These are phyloP conservation scores for Andrena flavipes DNA, from an alignment of 2,888 invertebrate species.

Conservation along the genomic window DNA sequence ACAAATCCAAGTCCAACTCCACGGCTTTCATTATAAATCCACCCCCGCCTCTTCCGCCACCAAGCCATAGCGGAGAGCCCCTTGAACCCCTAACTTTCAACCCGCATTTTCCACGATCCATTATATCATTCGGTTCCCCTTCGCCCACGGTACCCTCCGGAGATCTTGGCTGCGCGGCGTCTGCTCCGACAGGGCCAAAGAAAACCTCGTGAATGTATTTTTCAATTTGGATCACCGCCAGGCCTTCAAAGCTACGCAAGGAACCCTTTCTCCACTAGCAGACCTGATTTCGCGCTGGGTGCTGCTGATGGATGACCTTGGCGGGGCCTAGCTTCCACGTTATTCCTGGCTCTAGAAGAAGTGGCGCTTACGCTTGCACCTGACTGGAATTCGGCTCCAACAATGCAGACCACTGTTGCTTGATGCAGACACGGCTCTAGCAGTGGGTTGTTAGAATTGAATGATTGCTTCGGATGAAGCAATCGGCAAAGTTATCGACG, in stretches of 20 bases:
- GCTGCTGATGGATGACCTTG: constrained; percentile 19
- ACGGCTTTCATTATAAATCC: constrained; percentile 85
- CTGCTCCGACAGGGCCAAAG: constrained; percentile 72
- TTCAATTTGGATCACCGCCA: constrained; percentile 84
- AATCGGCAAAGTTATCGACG: not conserved
- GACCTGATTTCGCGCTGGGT: not conserved
- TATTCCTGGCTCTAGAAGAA: not conserved
- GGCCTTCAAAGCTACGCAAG: constrained; percentile 69
- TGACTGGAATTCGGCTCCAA: too few relatives aligned
- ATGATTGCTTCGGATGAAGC: not conserved
- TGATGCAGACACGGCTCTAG: too few relatives aligned
- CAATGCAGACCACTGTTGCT: too few relatives aligned
- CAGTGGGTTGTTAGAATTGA: not conserved
- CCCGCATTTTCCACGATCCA: constrained; percentile 81
- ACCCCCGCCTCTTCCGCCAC: constrained; percentile 67
- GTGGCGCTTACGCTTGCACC: not conserved
- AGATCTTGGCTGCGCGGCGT: constrained; percentile 64
- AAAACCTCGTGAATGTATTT: constrained; percentile 83
- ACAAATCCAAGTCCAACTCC: constrained; percentile 83
- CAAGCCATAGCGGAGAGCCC: constrained; percentile 64
- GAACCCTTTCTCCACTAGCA: constrained; percentile 45
- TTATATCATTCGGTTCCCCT: constrained; percentile 82
- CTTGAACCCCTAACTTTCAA: constrained; percentile 81
- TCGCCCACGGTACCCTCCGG: constrained; percentile 63
- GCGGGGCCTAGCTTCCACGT: not conserved